phyloP scores from a whole-genome alignment of 2,888 invertebrate species.

The Tachystola acroxantha region DNA sequence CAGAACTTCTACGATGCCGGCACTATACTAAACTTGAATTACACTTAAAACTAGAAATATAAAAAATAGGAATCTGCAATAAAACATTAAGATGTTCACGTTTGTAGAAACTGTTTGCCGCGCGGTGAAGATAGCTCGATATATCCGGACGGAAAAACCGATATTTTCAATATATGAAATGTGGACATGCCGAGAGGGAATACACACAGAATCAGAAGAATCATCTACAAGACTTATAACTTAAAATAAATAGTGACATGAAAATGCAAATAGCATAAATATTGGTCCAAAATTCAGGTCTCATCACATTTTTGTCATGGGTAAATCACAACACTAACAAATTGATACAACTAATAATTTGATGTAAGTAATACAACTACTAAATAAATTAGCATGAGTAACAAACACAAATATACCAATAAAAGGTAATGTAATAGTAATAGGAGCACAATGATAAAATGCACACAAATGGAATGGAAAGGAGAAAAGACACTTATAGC shows the following conservation, averaged over 20 bases:
- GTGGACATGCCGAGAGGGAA: too few species aligned
- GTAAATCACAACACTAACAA: constrained; percentile 37
- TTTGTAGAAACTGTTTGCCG: constrained; percentile 5
- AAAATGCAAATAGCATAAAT: constrained; percentile 12
- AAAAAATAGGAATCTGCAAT: constrained; percentile 77
- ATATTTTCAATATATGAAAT: constrained; percentile 5
- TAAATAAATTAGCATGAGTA: constrained; percentile 6
- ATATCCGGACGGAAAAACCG: constrained; percentile 46
- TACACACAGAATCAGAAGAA: constrained; percentile 12
- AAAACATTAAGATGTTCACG: constrained; percentile 30
- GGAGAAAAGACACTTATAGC: constrained; percentile 53
- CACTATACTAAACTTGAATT: constrained; percentile 39
- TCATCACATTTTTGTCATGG: constrained; percentile 46
- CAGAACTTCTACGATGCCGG: constrained; percentile 25
- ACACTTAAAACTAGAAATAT: constrained; percentile 63
- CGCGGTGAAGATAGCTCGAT: constrained; percentile 16
- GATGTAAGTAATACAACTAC: constrained; percentile 6
- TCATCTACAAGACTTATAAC: constrained; percentile 9
- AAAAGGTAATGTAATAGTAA: background rate
- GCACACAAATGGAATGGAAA: constrained; percentile 65
- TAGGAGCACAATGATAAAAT: constrained; percentile 34
- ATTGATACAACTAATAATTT: constrained; percentile 10
- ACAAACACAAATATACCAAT: constrained; percentile 1
- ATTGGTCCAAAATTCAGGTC: constrained; percentile 59
- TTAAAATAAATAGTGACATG: constrained; percentile 7